Conservation (phyloP, 2,113 vertebrate species). For the Fregata magnificens region DNA sequence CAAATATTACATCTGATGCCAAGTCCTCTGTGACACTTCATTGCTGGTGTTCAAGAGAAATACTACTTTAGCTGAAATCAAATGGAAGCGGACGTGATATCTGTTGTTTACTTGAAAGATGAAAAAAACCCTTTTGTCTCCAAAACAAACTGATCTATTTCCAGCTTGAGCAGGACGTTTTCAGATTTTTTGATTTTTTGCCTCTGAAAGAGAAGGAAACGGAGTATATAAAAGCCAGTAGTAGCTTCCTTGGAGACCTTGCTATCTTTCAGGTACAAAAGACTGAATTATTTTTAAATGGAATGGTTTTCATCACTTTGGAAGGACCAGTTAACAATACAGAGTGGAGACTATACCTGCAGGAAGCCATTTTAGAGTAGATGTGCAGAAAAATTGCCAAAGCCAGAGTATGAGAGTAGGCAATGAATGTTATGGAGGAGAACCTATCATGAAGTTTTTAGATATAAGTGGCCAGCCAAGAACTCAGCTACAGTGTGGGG, state of each 20-base stretch:
- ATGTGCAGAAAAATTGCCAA: background rate
- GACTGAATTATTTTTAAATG: background rate
- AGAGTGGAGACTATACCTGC: background rate
- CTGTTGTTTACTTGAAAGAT: background rate
- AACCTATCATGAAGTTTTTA: background rate
- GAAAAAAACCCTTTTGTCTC: background rate
- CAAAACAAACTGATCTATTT: background rate
- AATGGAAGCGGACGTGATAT: rapidly evolving
- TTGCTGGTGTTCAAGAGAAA: background rate
- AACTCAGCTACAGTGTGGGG: background rate
- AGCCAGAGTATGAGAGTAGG: background rate
- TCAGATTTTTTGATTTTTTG: background rate
- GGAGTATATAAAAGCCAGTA: background rate
- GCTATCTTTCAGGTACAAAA: background rate
- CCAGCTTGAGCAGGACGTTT: background rate
- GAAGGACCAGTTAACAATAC: background rate
- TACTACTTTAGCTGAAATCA: background rate
- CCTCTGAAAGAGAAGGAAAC: background rate
- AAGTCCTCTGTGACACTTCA: background rate
- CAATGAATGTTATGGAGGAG: background rate
- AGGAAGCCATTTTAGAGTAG: background rate
- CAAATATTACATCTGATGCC: background rate
- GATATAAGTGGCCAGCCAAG: background rate
- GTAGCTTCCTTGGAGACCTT: background rate
- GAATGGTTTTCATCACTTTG: background rate